These are phyloP conservation scores for Aproaerema taeniolella DNA, from an alignment of 2,888 invertebrate genomes.

Conservation along the genomic window DNA sequence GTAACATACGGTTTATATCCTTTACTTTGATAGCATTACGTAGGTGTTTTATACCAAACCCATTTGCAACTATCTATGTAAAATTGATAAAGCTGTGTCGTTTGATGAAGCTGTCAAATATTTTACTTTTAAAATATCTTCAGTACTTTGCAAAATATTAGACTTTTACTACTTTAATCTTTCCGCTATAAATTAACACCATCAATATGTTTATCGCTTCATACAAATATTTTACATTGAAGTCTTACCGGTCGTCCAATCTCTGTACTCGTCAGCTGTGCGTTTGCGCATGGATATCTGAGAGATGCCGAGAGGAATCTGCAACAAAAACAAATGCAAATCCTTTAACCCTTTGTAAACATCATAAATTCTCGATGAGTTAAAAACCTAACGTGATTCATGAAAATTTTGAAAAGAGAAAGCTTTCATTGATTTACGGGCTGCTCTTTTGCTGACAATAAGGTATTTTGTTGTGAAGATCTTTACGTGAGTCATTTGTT, in stretches of 20 bases:
- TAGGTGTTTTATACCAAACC: too few relatives aligned
- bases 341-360: slow-evolving; percentile 9
- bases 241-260: slow-evolving; percentile 56
- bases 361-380: slow-evolving; percentile 12
- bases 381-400: slow-evolving; percentile 22
- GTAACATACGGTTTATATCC: too few relatives aligned
- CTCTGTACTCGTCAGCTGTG: slow-evolving; percentile 50
- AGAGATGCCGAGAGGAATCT: slow-evolving; percentile 51
- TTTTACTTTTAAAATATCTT: too few relatives aligned
- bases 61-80: too few relatives aligned
- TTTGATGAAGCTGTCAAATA: too few relatives aligned
- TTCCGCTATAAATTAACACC: too few relatives aligned
- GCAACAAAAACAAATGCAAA: slow-evolving; percentile 39
- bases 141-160: too few relatives aligned
- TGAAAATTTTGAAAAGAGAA: slow-evolving; percentile 25
- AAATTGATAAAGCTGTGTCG: too few relatives aligned
- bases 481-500: slow-evolving; percentile 6
- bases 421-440: slow-evolving; percentile 20
- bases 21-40: too few relatives aligned
- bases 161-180: too few relatives aligned
- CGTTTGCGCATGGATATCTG: slow-evolving; percentile 40
- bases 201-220: too few relatives aligned
- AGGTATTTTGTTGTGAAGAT: slow-evolving; percentile 2
- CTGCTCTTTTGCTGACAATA: background rate
- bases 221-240: too few relatives aligned